Conservation (phyloP, 1,140 invertebrate genomes). For the Drosophila pallidifrons region DNA sequence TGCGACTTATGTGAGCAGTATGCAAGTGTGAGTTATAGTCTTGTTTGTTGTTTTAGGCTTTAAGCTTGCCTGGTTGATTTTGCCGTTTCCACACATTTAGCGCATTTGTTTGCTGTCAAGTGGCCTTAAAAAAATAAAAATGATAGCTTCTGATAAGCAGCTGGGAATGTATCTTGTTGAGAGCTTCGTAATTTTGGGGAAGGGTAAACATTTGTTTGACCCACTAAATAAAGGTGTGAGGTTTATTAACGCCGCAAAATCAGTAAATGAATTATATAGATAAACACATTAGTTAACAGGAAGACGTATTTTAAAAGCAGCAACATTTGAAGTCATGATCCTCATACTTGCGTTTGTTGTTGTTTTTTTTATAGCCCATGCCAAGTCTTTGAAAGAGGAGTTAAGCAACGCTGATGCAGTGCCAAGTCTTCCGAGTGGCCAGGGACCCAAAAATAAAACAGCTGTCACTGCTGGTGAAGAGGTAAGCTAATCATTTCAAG, state of each 20-base stretch:
- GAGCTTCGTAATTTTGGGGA: constrained; percentile 8
- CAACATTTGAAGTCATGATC: constrained; percentile 12
- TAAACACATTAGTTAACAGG: neutral
- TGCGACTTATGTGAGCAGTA: constrained; percentile 42
- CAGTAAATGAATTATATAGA: constrained; percentile 11
- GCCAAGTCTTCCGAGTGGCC: constrained; percentile 53
- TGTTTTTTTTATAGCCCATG: constrained; percentile 67
- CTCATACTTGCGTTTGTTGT: constrained; percentile 39
- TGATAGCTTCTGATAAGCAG: constrained; percentile 17
- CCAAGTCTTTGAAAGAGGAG: constrained; percentile 66
- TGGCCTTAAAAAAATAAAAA: constrained; percentile 10
- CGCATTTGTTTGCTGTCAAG: constrained; percentile 26
- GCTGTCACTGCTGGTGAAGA: constrained; percentile 63
- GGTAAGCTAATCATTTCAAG: constrained; percentile 53
- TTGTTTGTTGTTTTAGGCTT: constrained; percentile 38
- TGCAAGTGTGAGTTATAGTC: constrained; percentile 16
- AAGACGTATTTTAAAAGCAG: constrained; percentile 5
- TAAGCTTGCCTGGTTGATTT: constrained; percentile 30
- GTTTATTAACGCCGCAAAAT: constrained; percentile 21
- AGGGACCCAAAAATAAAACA: constrained; percentile 63
- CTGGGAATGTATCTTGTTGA: constrained; percentile 3
- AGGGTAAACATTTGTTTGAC: constrained; percentile 35
- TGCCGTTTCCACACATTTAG: constrained; percentile 1
- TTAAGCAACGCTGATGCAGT: constrained; percentile 33
- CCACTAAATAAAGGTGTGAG: constrained; percentile 33